Evolutionary conservation across 2,888 invertebrate species (phyloP).

Genomic region (Buathra laborator): DNA sequence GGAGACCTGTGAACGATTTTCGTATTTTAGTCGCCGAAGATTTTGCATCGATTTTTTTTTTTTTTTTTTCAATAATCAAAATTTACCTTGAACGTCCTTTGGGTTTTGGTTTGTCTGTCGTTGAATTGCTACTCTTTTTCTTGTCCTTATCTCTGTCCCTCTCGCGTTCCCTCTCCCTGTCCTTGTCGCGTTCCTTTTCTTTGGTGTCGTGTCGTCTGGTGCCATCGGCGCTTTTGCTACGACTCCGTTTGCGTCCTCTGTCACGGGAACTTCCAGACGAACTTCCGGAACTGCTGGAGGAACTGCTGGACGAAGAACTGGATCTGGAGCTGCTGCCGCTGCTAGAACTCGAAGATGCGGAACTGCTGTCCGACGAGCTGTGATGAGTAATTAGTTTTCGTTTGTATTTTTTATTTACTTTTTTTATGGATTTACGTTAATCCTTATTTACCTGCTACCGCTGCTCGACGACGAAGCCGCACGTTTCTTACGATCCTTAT

Average conservation of each 20-base stretch:
- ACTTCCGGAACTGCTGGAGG: constrained; percentile 91
- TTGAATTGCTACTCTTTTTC: constrained; percentile 83
- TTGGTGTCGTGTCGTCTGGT: constrained; percentile 84
- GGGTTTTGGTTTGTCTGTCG: constrained; percentile 83
- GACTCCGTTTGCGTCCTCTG: constrained; percentile 87
- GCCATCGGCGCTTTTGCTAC: constrained; percentile 83
- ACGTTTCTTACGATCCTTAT: constrained; percentile 88
- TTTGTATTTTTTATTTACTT: not conserved
- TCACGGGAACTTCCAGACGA: constrained; percentile 87
- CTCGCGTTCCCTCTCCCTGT: constrained; percentile 85
- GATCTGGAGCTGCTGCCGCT: constrained; percentile 87
- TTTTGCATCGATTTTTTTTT: not conserved
- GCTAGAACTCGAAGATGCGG: constrained; percentile 86
- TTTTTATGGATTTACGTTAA: not conserved
- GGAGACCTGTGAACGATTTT: constrained; percentile 85
- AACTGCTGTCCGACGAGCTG: constrained; percentile 93
- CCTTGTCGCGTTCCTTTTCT: constrained; percentile 85
- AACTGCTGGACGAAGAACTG: constrained; percentile 91
- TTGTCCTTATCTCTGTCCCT: constrained; percentile 84
- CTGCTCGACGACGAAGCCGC: constrained; percentile 93
- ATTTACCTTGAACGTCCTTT: constrained; percentile 84
- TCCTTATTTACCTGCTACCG: constrained; percentile 88
- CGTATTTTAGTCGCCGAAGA: not conserved
- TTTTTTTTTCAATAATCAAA: not conserved
- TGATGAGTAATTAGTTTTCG: not conserved